Evolutionary conservation across 2,888 invertebrate species (phyloP).

Genomic region (Caenorhabditis parvicauda): DNA sequence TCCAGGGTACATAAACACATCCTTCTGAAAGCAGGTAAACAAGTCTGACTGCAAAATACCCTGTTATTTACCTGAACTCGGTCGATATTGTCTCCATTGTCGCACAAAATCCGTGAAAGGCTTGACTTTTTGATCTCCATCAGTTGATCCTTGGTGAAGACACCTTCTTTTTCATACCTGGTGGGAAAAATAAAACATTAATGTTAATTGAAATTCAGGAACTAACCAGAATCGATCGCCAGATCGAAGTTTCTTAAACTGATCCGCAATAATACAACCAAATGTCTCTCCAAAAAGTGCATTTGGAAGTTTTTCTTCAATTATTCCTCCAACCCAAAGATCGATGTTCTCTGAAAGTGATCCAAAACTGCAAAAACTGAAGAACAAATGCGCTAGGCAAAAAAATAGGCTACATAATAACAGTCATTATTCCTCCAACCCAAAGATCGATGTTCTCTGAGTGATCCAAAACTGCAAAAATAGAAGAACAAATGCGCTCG

Average conservation of each 20-base stretch:
- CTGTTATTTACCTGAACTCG: conserved; percentile 71
- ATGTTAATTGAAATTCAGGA: conserved; percentile 60
- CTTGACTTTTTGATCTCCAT: conserved; percentile 77
- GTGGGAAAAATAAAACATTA: conserved; percentile 68
- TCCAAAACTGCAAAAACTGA: background rate
- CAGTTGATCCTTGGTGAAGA: conserved; percentile 82
- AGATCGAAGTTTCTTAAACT: conserved; percentile 82
- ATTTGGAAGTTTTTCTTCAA: conserved; percentile 78
- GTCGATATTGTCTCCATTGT: conserved; percentile 87
- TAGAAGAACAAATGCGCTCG: too few relatives aligned
- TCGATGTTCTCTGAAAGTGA: conserved; percentile 76
- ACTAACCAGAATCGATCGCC: conserved; percentile 85
- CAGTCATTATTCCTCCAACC: conserved; percentile 83
- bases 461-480: background rate
- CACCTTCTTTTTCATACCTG: conserved; percentile 87
- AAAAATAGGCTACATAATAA: too few relatives aligned
- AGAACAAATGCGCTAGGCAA: too few relatives aligned
- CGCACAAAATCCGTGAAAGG: conserved; percentile 82
- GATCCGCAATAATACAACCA: conserved; percentile 84
- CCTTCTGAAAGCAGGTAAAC: conserved; percentile 10
- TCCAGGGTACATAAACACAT: conserved; percentile 23
- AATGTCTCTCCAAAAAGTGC: conserved; percentile 90
- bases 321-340: conserved; percentile 90
- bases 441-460: conserved; percentile 84
- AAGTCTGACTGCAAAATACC: too few relatives aligned